Evolutionary conservation across 1,140 invertebrate species (phyloP).

Genomic region (Bombus soroeensis): DNA sequence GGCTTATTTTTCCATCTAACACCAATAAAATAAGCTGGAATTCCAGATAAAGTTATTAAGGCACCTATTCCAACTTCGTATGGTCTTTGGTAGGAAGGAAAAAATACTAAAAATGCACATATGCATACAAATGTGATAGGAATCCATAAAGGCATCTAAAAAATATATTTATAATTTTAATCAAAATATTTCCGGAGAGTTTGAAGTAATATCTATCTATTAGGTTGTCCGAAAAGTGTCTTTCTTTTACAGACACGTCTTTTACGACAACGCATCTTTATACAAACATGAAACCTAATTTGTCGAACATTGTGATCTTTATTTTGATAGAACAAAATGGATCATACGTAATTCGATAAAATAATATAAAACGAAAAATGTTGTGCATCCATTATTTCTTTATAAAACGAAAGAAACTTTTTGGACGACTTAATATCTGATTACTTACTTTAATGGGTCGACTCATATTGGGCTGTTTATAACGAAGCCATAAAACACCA

Average conservation of each 20-base stretch:
- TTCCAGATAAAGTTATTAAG: constrained; percentile 92
- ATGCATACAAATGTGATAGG: constrained; percentile 93
- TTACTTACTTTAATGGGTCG: constrained; percentile 87
- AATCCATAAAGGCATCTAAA: constrained; percentile 87
- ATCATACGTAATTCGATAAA: no score
- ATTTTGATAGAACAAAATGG: no score
- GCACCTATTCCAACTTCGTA: constrained; percentile 92
- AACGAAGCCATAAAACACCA: constrained; percentile 93
- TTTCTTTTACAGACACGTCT: no score
- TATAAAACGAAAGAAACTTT: no score
- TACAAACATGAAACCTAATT: no score
- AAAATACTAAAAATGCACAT: constrained; percentile 91
- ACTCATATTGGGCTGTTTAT: constrained; percentile 87
- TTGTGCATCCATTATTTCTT: no score
- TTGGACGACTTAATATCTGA: no score
- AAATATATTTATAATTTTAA: constrained; percentile 27
- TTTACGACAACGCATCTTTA: no score
- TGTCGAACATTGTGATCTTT: no score
- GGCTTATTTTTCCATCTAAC: constrained; percentile 94
- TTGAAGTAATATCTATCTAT: neutral
- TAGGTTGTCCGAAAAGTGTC: no score
- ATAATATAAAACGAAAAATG: no score
- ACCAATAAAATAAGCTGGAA: constrained; percentile 95
- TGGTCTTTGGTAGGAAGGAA: constrained; percentile 91
- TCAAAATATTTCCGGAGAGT: neutral